Conservation (phyloP, 1,140 invertebrate genomes). For the Drosophila azteca region DNA sequence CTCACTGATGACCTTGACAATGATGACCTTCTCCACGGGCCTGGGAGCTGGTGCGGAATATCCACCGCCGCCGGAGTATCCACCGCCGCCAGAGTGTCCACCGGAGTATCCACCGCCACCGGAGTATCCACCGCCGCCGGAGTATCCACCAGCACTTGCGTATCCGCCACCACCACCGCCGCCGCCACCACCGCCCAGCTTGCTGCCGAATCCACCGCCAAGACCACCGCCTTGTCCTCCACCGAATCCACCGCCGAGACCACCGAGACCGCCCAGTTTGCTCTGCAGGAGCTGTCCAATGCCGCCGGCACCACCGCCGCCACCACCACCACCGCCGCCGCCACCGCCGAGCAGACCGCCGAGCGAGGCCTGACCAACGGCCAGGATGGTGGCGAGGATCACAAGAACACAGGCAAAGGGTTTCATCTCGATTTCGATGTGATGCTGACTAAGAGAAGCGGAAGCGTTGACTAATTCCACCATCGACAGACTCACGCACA, state of each 20-base stretch:
- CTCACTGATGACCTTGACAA: constrained; percentile 59
- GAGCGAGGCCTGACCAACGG: constrained; percentile 57
- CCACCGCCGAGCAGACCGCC: constrained; percentile 65
- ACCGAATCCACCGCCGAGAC: constrained; percentile 41
- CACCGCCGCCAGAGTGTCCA: constrained; percentile 33
- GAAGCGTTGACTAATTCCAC: constrained; percentile 67
- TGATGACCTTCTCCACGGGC: constrained; percentile 60
- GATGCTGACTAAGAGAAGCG: constrained; percentile 57
- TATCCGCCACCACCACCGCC: constrained; percentile 37
- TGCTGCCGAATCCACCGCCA: background rate
- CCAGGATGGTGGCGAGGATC: constrained; percentile 64
- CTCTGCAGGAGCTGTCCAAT: constrained; percentile 61
- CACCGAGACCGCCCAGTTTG: constrained; percentile 55
- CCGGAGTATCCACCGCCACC: constrained; percentile 21
- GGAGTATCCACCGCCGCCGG: constrained; percentile 22
- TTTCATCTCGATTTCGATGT: constrained; percentile 52
- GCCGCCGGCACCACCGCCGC: constrained; percentile 49
- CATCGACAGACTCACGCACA: constrained; percentile 32
- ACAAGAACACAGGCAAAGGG: constrained; percentile 73
- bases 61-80: constrained; percentile 43
- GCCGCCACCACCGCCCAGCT: constrained; percentile 18
- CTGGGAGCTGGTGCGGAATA: constrained; percentile 32
- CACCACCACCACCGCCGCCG: constrained; percentile 57
- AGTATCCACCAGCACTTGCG: constrained; percentile 50
- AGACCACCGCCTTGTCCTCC: constrained; percentile 28